phyloP scores from a whole-genome alignment of 2,888 invertebrate species.

The Volucella inanis region DNA sequence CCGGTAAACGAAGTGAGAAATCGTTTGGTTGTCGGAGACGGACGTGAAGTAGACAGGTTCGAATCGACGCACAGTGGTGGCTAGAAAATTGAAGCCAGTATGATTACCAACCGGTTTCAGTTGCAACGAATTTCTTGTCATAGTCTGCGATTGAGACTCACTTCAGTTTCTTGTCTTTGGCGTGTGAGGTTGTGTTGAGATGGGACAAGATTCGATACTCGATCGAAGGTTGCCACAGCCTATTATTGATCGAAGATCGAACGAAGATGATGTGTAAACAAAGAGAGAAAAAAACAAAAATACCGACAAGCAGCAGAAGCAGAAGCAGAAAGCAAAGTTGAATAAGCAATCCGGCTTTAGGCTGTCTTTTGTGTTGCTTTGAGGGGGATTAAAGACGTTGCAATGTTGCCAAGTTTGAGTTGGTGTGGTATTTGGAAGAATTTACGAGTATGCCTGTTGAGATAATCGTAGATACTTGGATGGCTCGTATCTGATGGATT shows the following conservation, averaged over 20 bases:
- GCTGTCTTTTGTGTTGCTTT: not conserved
- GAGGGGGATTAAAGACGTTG: slow-evolving; percentile 32
- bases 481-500: not conserved
- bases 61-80: slow-evolving; percentile 63
- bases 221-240: slow-evolving; percentile 58
- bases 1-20: slow-evolving; percentile 65
- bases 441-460: slow-evolving; percentile 3
- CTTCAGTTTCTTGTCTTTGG: slow-evolving; percentile 1
- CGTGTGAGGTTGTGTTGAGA: slow-evolving; percentile 1
- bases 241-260: slow-evolving; percentile 59
- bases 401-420: slow-evolving; percentile 62
- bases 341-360: slow-evolving; percentile 32
- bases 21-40: slow-evolving; percentile 33
- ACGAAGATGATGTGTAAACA: slow-evolving; percentile 74
- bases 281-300: slow-evolving; percentile 48
- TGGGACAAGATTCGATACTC: slow-evolving; percentile 62
- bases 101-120: slow-evolving; percentile 60
- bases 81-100: slow-evolving; percentile 20
- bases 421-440: not conserved
- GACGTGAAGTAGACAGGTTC: slow-evolving; percentile 33
- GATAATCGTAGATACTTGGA: not conserved
- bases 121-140: slow-evolving; percentile 26
- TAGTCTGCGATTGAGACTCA: not conserved
- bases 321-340: slow-evolving; percentile 1
- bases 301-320: slow-evolving; percentile 4